Percentiles rank a stretch among this genome's conserved stretches.
These are phyloP conservation scores for Tribolium freemani DNA, from an alignment of 2,888 invertebrate species.

Conservation along the genomic window DNA sequence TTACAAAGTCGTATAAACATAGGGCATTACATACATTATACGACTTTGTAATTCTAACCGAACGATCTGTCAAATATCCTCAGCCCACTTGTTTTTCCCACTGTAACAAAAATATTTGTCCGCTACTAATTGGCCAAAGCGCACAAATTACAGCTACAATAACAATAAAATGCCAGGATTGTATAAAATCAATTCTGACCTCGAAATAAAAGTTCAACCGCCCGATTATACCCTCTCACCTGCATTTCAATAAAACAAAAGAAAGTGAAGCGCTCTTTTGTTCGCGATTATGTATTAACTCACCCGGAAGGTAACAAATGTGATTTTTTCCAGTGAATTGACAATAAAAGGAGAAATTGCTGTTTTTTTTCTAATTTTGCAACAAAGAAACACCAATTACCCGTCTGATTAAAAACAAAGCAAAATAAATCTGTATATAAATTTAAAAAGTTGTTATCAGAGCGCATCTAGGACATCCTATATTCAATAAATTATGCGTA, in stretches of 20 bases:
- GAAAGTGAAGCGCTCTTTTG: slow-evolving; percentile 24
- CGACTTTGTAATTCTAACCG: too few species aligned
- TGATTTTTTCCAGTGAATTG: slow-evolving; percentile 13
- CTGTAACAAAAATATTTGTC: too few species aligned
- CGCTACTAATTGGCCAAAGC: not conserved
- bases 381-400: not conserved
- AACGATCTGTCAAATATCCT: too few species aligned
- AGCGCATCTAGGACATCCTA: not conserved
- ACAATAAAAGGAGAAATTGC: slow-evolving; percentile 15
- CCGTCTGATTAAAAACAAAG: not conserved
- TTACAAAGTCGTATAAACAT: too few species aligned
- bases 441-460: not conserved
- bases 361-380: slow-evolving; percentile 4
- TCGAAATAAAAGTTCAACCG: not conserved
- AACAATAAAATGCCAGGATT: not conserved
- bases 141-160: not conserved
- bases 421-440: not conserved
- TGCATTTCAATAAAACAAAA: slow-evolving; percentile 10
- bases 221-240: not conserved
- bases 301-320: slow-evolving; percentile 21
- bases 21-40: too few species aligned
- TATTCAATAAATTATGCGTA: not conserved
- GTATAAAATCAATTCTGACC: not conserved
- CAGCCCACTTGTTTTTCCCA: too few species aligned
- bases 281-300: not conserved